Evolutionary conservation across 2,113 vertebrate species (phyloP), one percentile per base, ranked within the genome.

Genomic region (Ophthalmolycus amberensis): DNA sequence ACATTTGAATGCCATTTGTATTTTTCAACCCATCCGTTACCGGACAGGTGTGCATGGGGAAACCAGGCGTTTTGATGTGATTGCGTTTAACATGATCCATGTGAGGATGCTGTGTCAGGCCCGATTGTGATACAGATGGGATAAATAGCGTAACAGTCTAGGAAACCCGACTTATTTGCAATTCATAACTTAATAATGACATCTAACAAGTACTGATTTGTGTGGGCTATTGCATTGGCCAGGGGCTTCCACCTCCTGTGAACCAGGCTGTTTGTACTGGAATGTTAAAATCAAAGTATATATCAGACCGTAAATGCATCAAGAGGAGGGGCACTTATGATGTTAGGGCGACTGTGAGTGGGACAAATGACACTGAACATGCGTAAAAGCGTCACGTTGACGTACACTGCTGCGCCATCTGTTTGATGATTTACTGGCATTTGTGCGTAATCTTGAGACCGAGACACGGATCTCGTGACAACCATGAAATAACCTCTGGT

Each of bases 341-440:
- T 32, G 11, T 37, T 18, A 68, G 22, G 29, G 37, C 37, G 46
- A 15, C 4, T 38, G 16, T 32, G 52, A 71, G 40, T 69, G 69
- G 6, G 37, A 66, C 40, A 73, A 84, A 70, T 71, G 52, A 1
- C 64, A 79, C 63, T 3, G 29, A 9, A 16, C 74, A n/a, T 75
- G 80, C 70, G 73, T 84, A 63, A 86, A 84, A 20, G 56, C 27
- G 59, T 82, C 78, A 20, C 0, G 27, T 75, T 42, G 69, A 80
- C 65, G 32, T n/a, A 12, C 44, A 2, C 16, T 29, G 5, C 38
- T 44, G 71, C 16, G 20, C 32, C 32, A 10, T 75, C 16, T 78
- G 60, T 60, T 82, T 68, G 60, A 29, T 56, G 20, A 52, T 69
- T 42, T 54, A 40, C 75, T 37, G 9, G 42, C 6, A 50, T 71